Percentiles rank a stretch among this genome's conserved stretches.
Evolutionary conservation across 1,140 invertebrate species (phyloP).

Genomic region (Brachionus koreanus): DNA sequence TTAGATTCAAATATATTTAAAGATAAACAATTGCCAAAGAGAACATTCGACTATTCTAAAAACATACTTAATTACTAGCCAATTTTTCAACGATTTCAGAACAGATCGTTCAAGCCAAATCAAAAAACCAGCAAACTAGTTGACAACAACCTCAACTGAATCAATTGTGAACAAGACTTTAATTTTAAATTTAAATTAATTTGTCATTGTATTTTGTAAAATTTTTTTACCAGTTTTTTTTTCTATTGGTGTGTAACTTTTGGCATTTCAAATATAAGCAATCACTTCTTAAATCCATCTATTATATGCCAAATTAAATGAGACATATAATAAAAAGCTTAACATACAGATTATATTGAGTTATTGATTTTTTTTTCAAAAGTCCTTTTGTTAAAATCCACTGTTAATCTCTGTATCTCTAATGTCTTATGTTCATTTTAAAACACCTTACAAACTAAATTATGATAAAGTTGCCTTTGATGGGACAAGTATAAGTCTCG

Average conservation of each 20-base stretch:
- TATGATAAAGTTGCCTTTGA: constrained; percentile 41
- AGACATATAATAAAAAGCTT: not conserved
- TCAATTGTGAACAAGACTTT: not conserved
- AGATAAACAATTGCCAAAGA: not conserved
- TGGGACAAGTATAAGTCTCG: not conserved
- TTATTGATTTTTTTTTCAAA: not conserved
- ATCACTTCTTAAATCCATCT: not conserved
- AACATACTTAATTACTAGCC: not conserved
- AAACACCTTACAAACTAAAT: constrained; percentile 22
- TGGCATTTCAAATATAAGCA: not conserved
- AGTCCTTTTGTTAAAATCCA: not conserved
- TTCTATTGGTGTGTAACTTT: not conserved
- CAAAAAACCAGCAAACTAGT: not conserved
- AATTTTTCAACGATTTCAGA: not conserved
- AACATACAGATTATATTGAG: not conserved
- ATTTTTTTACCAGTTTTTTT: not conserved
- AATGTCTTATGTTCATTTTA: constrained; percentile 42
- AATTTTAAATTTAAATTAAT: not conserved
- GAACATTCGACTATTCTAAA: not conserved
- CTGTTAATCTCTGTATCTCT: not conserved
- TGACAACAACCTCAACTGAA: not conserved
- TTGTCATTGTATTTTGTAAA: not conserved
- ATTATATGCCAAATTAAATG: not conserved
- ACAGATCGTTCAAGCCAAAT: not conserved
- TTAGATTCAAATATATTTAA: not conserved